Evolutionary conservation across 2,113 vertebrate species (phyloP).

Genomic region (Tetrax tetrax): DNA sequence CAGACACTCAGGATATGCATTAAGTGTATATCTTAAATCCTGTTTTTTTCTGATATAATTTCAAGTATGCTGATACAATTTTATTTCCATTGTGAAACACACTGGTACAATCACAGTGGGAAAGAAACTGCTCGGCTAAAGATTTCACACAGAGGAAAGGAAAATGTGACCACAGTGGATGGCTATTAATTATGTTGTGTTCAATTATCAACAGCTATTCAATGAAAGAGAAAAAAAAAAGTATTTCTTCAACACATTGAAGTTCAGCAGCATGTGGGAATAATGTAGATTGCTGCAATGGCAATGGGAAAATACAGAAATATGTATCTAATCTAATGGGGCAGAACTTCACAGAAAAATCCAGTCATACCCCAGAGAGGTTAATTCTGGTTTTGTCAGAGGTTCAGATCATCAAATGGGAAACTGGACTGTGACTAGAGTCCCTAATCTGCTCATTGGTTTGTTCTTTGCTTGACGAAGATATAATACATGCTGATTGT

Average conservation of each 20-base stretch:
- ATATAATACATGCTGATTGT: not conserved
- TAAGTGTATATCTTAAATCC: constrained; percentile 40
- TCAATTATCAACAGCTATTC: constrained; percentile 54
- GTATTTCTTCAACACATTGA: not conserved
- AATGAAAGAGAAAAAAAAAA: not conserved
- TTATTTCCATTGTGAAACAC: constrained; percentile 48
- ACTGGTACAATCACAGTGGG: constrained; percentile 46
- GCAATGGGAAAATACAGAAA: constrained; percentile 16
- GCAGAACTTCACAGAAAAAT: constrained; percentile 28
- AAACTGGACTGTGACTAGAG: not conserved
- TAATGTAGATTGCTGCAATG: constrained; percentile 5
- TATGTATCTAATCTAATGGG: constrained; percentile 54
- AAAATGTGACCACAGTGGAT: constrained; percentile 33
- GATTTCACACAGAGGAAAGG: constrained; percentile 49
- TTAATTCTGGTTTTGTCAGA: not conserved
- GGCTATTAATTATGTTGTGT: constrained; percentile 38
- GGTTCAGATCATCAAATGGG: not conserved
- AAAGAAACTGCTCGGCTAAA: constrained; percentile 29
- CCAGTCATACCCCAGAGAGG: not conserved
- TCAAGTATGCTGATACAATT: not conserved
- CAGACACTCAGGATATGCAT: constrained; percentile 47
- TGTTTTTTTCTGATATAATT: constrained; percentile 45
- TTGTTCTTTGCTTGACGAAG: not conserved
- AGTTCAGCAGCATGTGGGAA: constrained; percentile 33
- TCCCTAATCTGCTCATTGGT: not conserved